phyloP scores from a whole-genome alignment of 2,888 invertebrate genomes.

The Acronicta aceris region DNA sequence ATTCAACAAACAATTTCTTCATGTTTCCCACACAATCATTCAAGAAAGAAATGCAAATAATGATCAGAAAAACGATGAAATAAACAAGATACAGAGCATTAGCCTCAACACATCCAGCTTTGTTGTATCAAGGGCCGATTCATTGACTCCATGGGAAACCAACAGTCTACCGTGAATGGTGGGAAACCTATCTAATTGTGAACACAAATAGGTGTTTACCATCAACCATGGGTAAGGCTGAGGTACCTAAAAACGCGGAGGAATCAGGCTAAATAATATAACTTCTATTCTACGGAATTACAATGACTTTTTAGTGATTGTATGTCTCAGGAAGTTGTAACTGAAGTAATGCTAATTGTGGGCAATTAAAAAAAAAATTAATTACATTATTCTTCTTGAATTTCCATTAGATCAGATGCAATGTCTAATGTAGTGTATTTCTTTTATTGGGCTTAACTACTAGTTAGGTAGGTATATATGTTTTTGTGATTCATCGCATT shows the following conservation, averaged over 20 bases:
- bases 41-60: conserved; percentile 26
- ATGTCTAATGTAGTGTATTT: no score
- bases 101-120: conserved; percentile 21
- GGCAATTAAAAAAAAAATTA: no score
- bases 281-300: conserved; percentile 31
- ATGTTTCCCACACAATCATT: not conserved
- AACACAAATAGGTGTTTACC: conserved; percentile 55
- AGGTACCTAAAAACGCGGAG: conserved; percentile 32
- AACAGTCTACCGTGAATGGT: conserved; percentile 58
- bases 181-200: conserved; percentile 59
- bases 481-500: no score
- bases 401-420: no score
- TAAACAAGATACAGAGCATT: conserved; percentile 7
- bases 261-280: conserved; percentile 25
- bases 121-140: conserved; percentile 36
- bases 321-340: conserved; percentile 45
- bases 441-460: no score
- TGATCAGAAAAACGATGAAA: not conserved
- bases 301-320: conserved; percentile 19
- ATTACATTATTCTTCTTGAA: no score
- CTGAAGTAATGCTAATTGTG: not conserved
- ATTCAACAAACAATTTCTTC: not conserved
- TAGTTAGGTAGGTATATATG: no score
- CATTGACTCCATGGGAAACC: conserved; percentile 67
- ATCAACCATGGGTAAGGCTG: conserved; percentile 33